These are phyloP conservation scores for Chironex yamaguchii DNA, from an alignment of 30 jellyfish, hydroid and myxozoan species.

Conservation along the genomic window DNA sequence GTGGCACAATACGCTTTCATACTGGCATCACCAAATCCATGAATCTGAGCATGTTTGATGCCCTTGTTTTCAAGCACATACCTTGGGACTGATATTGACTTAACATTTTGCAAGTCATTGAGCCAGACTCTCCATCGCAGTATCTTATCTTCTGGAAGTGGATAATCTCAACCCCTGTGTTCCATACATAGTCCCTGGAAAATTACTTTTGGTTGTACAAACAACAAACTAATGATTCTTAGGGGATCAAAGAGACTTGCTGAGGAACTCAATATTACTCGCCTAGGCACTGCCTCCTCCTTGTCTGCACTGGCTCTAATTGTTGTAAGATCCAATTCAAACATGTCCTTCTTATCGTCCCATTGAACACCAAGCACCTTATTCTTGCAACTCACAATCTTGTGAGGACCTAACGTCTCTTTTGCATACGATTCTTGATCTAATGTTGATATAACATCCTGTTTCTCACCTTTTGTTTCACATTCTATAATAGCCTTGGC, in stretches of 20 bases:
- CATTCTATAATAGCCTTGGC: neutral
- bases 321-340: neutral
- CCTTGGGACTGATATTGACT: neutral
- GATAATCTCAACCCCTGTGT: slow-evolving; percentile 39
- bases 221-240: slow-evolving; percentile 13
- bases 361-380: slow-evolving; percentile 35
- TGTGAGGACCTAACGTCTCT: slow-evolving; percentile 8
- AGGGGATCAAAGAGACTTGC: slow-evolving; percentile 40
- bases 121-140: slow-evolving; percentile 9
- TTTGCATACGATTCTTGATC: neutral
- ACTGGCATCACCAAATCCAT: slow-evolving; percentile 70
- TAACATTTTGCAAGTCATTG: neutral
- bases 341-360: slow-evolving; percentile 30
- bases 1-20: slow-evolving; percentile 59
- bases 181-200: slow-evolving; percentile 22
- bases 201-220: slow-evolving; percentile 13
- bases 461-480: neutral
- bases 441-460: neutral
- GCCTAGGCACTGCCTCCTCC: neutral
- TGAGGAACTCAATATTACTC: slow-evolving; percentile 12
- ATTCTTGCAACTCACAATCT: neutral
- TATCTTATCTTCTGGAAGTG: neutral
- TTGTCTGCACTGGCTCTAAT: neutral
- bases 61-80: slow-evolving; percentile 32
- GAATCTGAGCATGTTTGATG: neutral